Percentiles rank a stretch among this genome's conserved stretches.
These are phyloP conservation scores for Zaprionus bogoriensis DNA, from an alignment of 2,888 invertebrate genomes.

Conservation along the genomic window DNA sequence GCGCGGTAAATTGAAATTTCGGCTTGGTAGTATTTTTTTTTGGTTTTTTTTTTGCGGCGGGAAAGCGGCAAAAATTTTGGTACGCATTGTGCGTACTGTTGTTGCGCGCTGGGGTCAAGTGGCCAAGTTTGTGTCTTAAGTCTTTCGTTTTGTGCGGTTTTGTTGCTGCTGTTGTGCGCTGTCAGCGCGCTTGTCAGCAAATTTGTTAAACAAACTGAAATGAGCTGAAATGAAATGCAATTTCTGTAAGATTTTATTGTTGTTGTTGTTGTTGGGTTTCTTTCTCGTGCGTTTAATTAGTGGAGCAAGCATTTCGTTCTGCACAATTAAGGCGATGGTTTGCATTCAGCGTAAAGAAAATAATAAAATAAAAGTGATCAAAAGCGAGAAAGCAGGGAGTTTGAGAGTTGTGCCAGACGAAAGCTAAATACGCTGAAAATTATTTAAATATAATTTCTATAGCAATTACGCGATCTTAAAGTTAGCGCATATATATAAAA, in stretches of 20 bases:
- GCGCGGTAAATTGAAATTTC: constrained; percentile 60
- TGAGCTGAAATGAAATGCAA: constrained; percentile 59
- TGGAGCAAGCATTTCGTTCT: constrained; percentile 64
- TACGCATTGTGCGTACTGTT: constrained; percentile 39
- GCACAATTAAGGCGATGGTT: constrained; percentile 72
- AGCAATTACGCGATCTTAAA: too few species aligned
- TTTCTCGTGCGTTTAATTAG: constrained; percentile 63
- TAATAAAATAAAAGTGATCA: constrained; percentile 22
- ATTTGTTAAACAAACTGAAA: constrained; percentile 74
- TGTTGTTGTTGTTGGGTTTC: constrained; percentile 1
- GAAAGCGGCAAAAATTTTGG: constrained; percentile 64
- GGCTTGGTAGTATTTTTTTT: background rate
- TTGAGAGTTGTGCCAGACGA: background rate
- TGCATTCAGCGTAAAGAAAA: constrained; percentile 52
- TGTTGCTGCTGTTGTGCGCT: constrained; percentile 49
- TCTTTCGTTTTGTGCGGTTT: constrained; percentile 54
- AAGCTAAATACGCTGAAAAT: constrained; percentile 21
- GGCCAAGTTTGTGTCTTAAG: constrained; percentile 67
- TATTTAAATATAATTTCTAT: too few species aligned
- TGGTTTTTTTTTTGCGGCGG: constrained; percentile 59
- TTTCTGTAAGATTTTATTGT: constrained; percentile 13
- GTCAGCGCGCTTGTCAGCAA: constrained; percentile 72
- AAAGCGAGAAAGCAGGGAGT: constrained; percentile 1
- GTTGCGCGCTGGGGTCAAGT: constrained; percentile 73
- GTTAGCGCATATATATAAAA: too few species aligned